Evolutionary conservation across 1,140 invertebrate species (phyloP), one percentile per base, ranked within the genome.

Genomic region (Copidosoma floridanum): DNA sequence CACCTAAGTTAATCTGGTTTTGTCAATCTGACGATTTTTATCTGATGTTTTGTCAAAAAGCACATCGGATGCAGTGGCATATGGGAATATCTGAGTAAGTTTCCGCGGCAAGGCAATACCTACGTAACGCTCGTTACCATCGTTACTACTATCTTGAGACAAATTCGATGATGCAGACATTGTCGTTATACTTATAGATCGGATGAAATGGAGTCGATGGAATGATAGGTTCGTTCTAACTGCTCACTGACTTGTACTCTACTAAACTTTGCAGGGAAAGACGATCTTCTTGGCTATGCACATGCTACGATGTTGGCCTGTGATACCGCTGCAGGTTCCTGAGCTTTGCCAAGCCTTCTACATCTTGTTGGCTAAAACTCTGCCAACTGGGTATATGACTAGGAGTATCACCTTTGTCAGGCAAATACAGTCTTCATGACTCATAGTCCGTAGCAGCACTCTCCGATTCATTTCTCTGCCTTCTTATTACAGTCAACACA

Each of bases 361-460:
- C 83, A 74, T 91, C 88, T 77, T 89, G 83, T 65, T 88, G 85
- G 69, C 86, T 89, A 27, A 88, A 77, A 59, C 85, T 88, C 46
- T 88, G 88, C 60, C 89, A 87, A 76, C 90, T 92, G 1, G 89
- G 89, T 68, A 92, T 90, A 1, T 91, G 90, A 78, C 90, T 92
- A n/a, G 92, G 78, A 12, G 88, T 90, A 68, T 86, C 82, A 60
- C 86, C 82, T 68, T 85, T 82, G 57, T 88, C 87, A 53, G 68
- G 66, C 59, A 77, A 61, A 24, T 66, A 67, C 43, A 70, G 77
- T 41, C 72, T 68, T 38, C 67, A 71, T 1, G 69, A 59, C 35
- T 80, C 78, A 5, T 76, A 65, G 51, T 80, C 79, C 0, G 78
- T 78, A 11, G 76, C 76, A 12, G 78, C 78, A 52, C 78, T 80